Conservation (phyloP, 2,888 invertebrate genomes). For the Cepaea hortensis region DNA sequence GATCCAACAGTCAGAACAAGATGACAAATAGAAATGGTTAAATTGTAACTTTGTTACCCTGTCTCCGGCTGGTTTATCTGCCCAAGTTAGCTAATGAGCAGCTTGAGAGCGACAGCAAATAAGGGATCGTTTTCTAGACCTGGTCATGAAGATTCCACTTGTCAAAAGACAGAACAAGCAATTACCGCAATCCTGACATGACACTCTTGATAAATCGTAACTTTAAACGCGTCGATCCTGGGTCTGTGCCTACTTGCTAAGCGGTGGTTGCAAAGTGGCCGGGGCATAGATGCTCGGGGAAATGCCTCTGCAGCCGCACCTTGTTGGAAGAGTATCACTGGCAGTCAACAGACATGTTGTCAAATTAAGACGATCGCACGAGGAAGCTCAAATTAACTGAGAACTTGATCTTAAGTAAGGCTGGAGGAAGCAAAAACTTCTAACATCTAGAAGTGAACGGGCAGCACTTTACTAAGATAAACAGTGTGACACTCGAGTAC, state of each 20-base stretch:
- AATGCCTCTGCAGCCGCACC: background rate
- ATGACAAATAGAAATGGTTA: background rate
- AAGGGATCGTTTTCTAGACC: slow-evolving; percentile 27
- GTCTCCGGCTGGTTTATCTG: background rate
- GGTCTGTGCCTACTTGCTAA: background rate
- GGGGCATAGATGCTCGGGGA: too few species aligned
- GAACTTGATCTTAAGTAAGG: slow-evolving; percentile 14
- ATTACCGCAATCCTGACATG: slow-evolving; percentile 16
- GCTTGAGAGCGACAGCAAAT: background rate
- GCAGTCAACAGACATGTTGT: slow-evolving; percentile 23
- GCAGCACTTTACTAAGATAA: slow-evolving; percentile 30
- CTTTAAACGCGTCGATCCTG: background rate
- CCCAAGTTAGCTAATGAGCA: slow-evolving; percentile 20
- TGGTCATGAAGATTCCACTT: background rate
- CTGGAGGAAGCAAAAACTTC: background rate
- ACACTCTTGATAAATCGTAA: slow-evolving; percentile 38
- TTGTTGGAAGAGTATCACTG: background rate
- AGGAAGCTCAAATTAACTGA: slow-evolving; percentile 23
- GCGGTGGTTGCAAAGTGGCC: slow-evolving; percentile 1
- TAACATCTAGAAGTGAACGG: slow-evolving; percentile 24
- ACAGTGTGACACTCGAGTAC: slow-evolving; percentile 38
- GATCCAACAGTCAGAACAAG: background rate
- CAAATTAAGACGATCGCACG: slow-evolving; percentile 32
- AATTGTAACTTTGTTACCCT: slow-evolving; percentile 4
- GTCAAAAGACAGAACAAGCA: slow-evolving; percentile 8